phyloP scores from a whole-genome alignment of 2,113 vertebrate genomes.

The Xenopus laevis region DNA sequence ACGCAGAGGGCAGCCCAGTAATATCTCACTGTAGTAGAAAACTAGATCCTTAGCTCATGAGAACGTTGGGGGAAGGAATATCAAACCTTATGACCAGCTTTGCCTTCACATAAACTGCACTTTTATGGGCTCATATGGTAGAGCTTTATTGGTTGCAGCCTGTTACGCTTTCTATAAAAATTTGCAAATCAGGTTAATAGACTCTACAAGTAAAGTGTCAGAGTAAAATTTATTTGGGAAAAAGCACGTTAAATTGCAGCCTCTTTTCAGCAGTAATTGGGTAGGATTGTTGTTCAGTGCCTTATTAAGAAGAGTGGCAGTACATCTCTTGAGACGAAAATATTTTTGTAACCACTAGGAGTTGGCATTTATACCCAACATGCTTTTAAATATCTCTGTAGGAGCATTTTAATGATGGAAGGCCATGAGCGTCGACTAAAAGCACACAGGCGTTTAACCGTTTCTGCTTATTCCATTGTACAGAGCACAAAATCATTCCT shows the following conservation, averaged over 20 bases:
- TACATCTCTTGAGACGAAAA: slow-evolving; percentile 10
- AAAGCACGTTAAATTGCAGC: slow-evolving; percentile 1
- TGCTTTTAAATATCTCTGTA: slow-evolving; percentile 6
- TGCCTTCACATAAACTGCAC: not conserved
- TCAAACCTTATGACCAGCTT: slow-evolving; percentile 4
- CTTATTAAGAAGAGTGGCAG: slow-evolving; percentile 20
- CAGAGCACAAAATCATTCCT: no score
- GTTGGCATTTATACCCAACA: slow-evolving; percentile 23
- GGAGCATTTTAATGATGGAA: slow-evolving; percentile 23
- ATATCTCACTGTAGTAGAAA: not conserved
- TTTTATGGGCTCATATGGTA: slow-evolving; percentile 20
- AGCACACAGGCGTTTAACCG: not conserved
- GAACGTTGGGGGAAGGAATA: slow-evolving; percentile 1
- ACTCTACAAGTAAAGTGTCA: slow-evolving; percentile 19
- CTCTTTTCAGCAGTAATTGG: slow-evolving; percentile 15
- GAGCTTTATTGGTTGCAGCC: not conserved
- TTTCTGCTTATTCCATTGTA: not conserved
- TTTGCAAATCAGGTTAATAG: slow-evolving; percentile 20
- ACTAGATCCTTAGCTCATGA: not conserved
- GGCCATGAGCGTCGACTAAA: not conserved
- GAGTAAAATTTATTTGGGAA: slow-evolving; percentile 17
- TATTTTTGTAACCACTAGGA: slow-evolving; percentile 25
- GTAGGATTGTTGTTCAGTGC: slow-evolving; percentile 23
- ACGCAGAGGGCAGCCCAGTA: no score
- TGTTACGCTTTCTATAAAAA: slow-evolving; percentile 16